Evolutionary conservation across 2,113 vertebrate genomes (phyloP).

Genomic region (Hemicordylus capensis): DNA sequence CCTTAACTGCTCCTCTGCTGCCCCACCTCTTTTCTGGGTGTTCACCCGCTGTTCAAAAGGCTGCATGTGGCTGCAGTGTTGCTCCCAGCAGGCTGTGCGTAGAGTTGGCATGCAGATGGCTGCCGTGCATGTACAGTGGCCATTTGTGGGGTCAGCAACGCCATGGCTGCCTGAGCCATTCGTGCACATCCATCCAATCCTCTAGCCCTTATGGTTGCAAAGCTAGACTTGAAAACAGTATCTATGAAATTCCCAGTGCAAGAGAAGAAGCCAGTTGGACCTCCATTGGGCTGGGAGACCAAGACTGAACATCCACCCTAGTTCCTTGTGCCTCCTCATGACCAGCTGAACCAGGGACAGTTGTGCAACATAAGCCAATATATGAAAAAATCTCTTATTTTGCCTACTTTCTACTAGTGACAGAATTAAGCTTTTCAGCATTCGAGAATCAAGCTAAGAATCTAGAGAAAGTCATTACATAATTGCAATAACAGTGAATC

Average conservation of each 20-base stretch:
- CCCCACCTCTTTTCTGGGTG: too few relatives aligned
- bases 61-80: too few relatives aligned
- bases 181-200: too few relatives aligned
- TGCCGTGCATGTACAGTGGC: too few relatives aligned
- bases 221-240: neutral
- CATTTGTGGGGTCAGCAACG: too few relatives aligned
- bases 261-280: neutral
- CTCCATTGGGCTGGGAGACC: neutral
- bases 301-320: neutral
- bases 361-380: neutral
- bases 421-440: neutral
- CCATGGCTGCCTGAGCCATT: too few relatives aligned
- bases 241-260: neutral
- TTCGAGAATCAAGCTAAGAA: constrained; percentile 5
- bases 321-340: neutral
- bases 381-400: neutral
- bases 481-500: constrained; percentile 61
- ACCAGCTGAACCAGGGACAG: neutral
- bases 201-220: neutral
- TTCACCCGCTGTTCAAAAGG: too few relatives aligned
- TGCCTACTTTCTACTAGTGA: neutral
- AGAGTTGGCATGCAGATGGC: too few relatives aligned
- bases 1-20: too few relatives aligned
- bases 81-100: too few relatives aligned
- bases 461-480: constrained; percentile 24